Conservation (phyloP, 2,888 invertebrate genomes). For the Pyrrhosoma nymphula region DNA sequence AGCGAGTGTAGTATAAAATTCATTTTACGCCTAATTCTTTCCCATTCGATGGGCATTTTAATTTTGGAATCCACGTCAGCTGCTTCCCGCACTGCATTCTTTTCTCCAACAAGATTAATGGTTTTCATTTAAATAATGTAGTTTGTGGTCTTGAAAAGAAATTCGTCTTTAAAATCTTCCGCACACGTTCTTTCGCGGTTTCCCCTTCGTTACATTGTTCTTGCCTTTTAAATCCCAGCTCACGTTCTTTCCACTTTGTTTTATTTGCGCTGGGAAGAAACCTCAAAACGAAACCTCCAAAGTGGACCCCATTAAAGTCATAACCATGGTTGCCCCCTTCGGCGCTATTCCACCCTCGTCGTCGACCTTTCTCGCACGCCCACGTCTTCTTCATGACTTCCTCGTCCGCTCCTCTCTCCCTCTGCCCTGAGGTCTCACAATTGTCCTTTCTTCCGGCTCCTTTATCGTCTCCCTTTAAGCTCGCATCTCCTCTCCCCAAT, state of each 20-base stretch:
- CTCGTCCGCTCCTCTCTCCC: neutral
- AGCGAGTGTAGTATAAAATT: too few relatives aligned
- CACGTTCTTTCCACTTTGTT: neutral
- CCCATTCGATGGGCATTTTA: too few relatives aligned
- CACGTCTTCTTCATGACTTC: neutral
- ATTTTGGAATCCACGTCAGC: too few relatives aligned
- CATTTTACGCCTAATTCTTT: too few relatives aligned
- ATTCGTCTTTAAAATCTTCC: neutral
- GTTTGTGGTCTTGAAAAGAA: too few relatives aligned
- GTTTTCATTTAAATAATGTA: too few relatives aligned
- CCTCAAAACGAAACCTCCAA: neutral
- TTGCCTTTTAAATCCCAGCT: neutral
- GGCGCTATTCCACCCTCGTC: neutral
- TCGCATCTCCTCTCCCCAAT: too few relatives aligned
- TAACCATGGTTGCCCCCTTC: neutral
- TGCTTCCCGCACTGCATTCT: too few relatives aligned
- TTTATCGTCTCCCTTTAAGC: neutral
- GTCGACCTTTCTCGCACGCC: neutral
- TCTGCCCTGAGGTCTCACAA: too few relatives aligned
- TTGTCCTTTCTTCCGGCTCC: neutral
- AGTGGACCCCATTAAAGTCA: constrained; percentile 18
- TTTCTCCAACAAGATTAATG: too few relatives aligned
- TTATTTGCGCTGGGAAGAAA: neutral
- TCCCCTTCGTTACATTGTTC: too few relatives aligned
- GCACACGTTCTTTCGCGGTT: neutral